Percentiles rank a stretch among this genome's conserved stretches.
Conservation (phyloP, 2,888 invertebrate species). For the Volucella bombylans region DNA sequence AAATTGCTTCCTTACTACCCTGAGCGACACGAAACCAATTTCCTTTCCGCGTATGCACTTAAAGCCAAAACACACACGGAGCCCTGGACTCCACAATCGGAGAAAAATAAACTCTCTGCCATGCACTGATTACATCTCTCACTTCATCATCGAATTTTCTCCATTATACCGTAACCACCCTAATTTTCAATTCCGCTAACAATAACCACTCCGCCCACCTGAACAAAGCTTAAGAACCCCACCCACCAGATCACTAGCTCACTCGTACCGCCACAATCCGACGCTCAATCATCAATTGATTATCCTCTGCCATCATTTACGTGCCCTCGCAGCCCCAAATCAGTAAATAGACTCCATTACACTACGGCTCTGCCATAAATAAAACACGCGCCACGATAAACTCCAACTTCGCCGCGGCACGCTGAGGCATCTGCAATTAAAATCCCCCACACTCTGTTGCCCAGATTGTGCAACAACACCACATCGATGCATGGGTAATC, state of each 20-base stretch:
- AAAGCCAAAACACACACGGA: slow-evolving; percentile 3
- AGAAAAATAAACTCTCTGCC: slow-evolving; percentile 12
- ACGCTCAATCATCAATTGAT: slow-evolving; percentile 62
- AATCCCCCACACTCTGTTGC: slow-evolving; percentile 24
- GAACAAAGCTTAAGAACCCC: slow-evolving; percentile 32
- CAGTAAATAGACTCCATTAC: slow-evolving; percentile 66
- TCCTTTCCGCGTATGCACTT: slow-evolving; percentile 11
- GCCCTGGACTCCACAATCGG: background rate
- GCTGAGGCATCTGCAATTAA: slow-evolving; percentile 58
- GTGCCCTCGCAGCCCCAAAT: slow-evolving; percentile 59
- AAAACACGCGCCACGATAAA: slow-evolving; percentile 17
- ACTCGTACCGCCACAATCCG: slow-evolving; percentile 18
- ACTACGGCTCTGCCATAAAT: slow-evolving; percentile 44
- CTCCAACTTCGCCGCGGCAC: background rate
- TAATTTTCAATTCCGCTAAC: slow-evolving; percentile 44
- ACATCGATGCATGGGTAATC: background rate
- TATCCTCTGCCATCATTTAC: slow-evolving; percentile 38
- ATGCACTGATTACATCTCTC: slow-evolving; percentile 25
- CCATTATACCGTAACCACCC: slow-evolving; percentile 13
- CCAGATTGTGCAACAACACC: background rate
- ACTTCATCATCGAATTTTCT: slow-evolving; percentile 6
- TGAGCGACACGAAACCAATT: slow-evolving; percentile 27
- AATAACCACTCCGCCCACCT: slow-evolving; percentile 41
- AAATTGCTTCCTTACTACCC: background rate
- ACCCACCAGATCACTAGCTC: slow-evolving; percentile 27